phyloP scores from a whole-genome alignment of 30 jellyfish, hydroid and myxozoan genomes.

The Chironex yamaguchii region DNA sequence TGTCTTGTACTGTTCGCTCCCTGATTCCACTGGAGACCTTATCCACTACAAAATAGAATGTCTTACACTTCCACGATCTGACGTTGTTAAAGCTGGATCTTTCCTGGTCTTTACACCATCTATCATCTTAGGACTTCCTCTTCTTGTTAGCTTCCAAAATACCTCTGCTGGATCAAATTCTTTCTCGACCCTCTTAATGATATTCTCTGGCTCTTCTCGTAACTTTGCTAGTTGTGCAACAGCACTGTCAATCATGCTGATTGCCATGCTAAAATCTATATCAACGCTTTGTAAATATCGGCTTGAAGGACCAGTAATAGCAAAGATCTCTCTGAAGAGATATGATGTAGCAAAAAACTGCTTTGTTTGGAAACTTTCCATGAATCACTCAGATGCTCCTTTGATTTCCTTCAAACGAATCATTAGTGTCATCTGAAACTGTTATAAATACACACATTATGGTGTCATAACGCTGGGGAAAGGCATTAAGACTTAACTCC shows the following conservation, averaged over 20 bases:
- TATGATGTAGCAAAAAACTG: slow-evolving; percentile 18
- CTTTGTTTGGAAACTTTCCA: slow-evolving; percentile 6
- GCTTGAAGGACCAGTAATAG: slow-evolving; percentile 57
- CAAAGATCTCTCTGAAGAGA: slow-evolving; percentile 60
- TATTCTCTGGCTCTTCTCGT: slow-evolving; percentile 61
- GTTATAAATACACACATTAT: slow-evolving; percentile 4
- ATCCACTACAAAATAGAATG: slow-evolving; percentile 55
- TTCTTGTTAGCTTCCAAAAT: slow-evolving; percentile 37
- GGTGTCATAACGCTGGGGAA: slow-evolving; percentile 51
- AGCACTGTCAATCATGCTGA: slow-evolving; percentile 56
- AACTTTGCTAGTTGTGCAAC: slow-evolving; percentile 25
- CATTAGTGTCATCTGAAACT: slow-evolving; percentile 11
- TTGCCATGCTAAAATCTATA: slow-evolving; percentile 29
- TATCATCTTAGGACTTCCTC: slow-evolving; percentile 28
- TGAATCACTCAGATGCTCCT: slow-evolving; percentile 20
- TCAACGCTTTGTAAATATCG: slow-evolving; percentile 33
- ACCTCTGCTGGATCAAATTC: slow-evolving; percentile 44
- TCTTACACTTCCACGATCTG: slow-evolving; percentile 62
- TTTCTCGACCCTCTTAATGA: slow-evolving; percentile 23
- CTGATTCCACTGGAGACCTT: slow-evolving; percentile 49
- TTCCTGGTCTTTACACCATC: slow-evolving; percentile 35
- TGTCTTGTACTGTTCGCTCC: slow-evolving; percentile 47
- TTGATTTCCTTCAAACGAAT: slow-evolving; percentile 34
- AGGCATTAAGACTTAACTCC: slow-evolving; percentile 30
- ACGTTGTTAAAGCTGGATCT: slow-evolving; percentile 31